phyloP scores from a whole-genome alignment of 2,113 vertebrate species.

The Sturnira hondurensis region DNA sequence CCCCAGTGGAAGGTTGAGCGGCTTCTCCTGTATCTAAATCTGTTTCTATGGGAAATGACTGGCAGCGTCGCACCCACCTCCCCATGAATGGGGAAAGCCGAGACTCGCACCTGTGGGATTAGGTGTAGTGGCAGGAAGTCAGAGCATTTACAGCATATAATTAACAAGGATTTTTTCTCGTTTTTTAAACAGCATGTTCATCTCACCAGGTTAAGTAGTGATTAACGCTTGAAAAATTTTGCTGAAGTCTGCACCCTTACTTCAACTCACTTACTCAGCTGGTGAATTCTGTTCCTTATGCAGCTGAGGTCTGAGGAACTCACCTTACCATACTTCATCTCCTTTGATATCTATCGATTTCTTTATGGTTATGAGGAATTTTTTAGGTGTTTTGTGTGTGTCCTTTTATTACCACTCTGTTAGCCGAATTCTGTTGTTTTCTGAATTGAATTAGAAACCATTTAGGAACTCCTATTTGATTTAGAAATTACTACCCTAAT shows the following conservation, averaged over 20 bases:
- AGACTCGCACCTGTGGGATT: constrained; percentile 88
- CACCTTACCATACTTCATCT: constrained; percentile 74
- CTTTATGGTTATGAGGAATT: constrained; percentile 60
- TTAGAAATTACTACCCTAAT: neutral
- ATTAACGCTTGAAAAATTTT: constrained; percentile 85
- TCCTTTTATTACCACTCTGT: constrained; percentile 62
- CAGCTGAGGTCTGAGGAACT: constrained; percentile 71
- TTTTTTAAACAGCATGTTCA: constrained; percentile 79
- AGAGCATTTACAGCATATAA: constrained; percentile 83
- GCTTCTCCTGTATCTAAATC: constrained; percentile 77
- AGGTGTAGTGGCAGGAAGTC: constrained; percentile 87
- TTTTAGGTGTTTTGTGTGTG: constrained; percentile 63
- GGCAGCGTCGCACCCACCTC: constrained; percentile 71
- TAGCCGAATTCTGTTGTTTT: constrained; percentile 67
- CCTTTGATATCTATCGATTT: constrained; percentile 72
- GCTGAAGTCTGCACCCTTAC: constrained; percentile 78
- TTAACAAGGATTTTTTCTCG: constrained; percentile 84
- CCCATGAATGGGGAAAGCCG: constrained; percentile 74
- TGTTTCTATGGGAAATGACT: constrained; percentile 75
- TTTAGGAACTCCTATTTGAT: constrained; percentile 45
- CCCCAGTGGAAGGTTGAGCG: constrained; percentile 76
- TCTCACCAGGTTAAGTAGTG: constrained; percentile 87
- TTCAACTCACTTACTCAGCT: constrained; percentile 72
- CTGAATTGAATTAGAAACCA: constrained; percentile 64
- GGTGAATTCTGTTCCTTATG: constrained; percentile 76